These are phyloP conservation scores for Chlorops oryzae DNA, from an alignment of 1,140 invertebrate species.

Conservation along the genomic window DNA sequence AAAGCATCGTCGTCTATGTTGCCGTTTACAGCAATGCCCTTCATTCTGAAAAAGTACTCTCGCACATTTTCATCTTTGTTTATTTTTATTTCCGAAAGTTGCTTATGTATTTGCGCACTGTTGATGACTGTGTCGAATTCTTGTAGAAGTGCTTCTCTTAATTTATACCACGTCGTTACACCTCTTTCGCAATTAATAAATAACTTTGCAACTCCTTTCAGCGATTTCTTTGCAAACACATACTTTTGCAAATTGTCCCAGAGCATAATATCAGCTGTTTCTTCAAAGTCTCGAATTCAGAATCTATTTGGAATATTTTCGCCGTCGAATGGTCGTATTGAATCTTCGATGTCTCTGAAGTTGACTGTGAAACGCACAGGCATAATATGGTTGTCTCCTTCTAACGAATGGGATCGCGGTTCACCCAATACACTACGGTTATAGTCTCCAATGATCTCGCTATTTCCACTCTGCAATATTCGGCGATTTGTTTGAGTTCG, in stretches of 20 bases:
- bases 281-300: conserved; percentile 6
- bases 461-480: no score
- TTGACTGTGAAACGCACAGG: conserved; percentile 1
- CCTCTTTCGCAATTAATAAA: no score
- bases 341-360: conserved; percentile 2
- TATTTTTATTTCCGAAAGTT: not conserved
- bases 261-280: not conserved
- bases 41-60: conserved; percentile 4
- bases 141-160: not conserved
- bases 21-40: not conserved
- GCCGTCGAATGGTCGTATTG: not conserved
- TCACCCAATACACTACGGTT: no score
- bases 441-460: no score
- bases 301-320: not conserved
- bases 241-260: conserved; percentile 3
- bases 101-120: not conserved
- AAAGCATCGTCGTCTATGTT: not conserved
- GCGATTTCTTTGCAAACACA: not conserved
- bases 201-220: not conserved
- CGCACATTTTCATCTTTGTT: not conserved
- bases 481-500: no score
- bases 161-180: not conserved
- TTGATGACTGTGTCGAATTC: not conserved
- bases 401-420: no score
- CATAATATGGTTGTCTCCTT: no score